Percentiles rank a stretch among this genome's conserved stretches.
Evolutionary conservation across 2,888 invertebrate genomes (phyloP).

Genomic region (Meteorus cinctellus): DNA sequence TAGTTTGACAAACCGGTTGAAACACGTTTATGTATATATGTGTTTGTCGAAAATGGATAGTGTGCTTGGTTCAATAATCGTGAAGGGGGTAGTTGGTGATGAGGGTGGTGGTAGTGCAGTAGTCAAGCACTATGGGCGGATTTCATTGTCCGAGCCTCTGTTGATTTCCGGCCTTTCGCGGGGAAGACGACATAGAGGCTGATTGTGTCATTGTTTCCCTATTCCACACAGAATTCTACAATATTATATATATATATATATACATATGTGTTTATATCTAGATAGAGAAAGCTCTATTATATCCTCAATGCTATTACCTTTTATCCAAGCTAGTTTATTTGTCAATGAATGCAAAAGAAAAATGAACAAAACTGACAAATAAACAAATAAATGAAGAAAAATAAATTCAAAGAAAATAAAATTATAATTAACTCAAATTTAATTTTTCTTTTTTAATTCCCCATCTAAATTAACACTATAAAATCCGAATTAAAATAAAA

Average conservation of each 20-base stretch:
- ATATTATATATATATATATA: constrained; percentile 13
- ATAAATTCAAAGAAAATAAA: no score
- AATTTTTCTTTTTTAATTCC: no score
- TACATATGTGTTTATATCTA: background rate
- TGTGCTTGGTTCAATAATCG: constrained; percentile 27
- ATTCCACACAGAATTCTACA: constrained; percentile 51
- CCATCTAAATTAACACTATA: no score
- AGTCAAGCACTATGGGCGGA: constrained; percentile 33
- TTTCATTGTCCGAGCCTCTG: constrained; percentile 41
- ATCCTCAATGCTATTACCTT: constrained; percentile 3
- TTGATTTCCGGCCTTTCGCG: constrained; percentile 46
- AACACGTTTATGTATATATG: background rate
- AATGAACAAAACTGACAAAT: background rate
- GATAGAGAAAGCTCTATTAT: background rate
- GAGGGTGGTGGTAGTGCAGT: constrained; percentile 3
- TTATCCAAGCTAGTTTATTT: constrained; percentile 1
- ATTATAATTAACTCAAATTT: no score
- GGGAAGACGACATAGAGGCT: constrained; percentile 59
- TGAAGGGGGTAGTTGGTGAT: background rate
- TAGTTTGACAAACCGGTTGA: constrained; percentile 11
- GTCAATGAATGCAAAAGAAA: background rate
- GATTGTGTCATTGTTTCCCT: constrained; percentile 72
- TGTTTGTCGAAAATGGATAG: constrained; percentile 18
- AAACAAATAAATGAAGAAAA: background rate
- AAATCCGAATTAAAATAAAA: no score